Evolutionary conservation across 2,888 invertebrate genomes (phyloP).

Genomic region (Epinotia demarniana): DNA sequence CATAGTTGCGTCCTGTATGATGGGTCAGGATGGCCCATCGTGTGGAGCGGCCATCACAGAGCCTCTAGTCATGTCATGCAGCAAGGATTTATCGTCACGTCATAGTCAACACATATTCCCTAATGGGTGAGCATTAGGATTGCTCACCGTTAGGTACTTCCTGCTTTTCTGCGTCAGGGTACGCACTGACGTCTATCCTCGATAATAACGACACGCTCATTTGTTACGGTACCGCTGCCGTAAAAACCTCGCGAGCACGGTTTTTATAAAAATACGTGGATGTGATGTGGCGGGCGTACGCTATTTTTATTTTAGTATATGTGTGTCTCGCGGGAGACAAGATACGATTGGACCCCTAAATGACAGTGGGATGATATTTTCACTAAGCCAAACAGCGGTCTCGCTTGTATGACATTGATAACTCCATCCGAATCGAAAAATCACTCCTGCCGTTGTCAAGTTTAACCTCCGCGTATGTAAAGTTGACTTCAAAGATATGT

Average conservation of each 20-base stretch:
- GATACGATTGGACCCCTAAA: not conserved
- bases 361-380: not conserved
- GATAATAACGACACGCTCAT: constrained; percentile 45
- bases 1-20: too few species aligned
- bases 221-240: constrained; percentile 43
- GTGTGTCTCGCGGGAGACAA: not conserved
- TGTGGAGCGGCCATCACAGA: too few species aligned
- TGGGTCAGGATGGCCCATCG: too few species aligned
- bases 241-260: constrained; percentile 43
- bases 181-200: constrained; percentile 39
- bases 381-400: not conserved
- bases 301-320: not conserved
- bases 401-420: not conserved
- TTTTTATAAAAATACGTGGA: constrained; percentile 44
- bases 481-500: too few species aligned
- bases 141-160: not conserved
- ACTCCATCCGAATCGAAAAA: not conserved
- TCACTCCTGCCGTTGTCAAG: not conserved
- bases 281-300: constrained; percentile 12
- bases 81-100: too few species aligned
- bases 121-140: not conserved
- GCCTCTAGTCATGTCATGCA: too few species aligned
- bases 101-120: not conserved
- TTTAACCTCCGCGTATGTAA: not conserved
- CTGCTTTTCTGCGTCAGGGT: constrained; percentile 11